Conservation (phyloP, 2,113 vertebrate genomes). For the Edolisoma coerulescens region DNA sequence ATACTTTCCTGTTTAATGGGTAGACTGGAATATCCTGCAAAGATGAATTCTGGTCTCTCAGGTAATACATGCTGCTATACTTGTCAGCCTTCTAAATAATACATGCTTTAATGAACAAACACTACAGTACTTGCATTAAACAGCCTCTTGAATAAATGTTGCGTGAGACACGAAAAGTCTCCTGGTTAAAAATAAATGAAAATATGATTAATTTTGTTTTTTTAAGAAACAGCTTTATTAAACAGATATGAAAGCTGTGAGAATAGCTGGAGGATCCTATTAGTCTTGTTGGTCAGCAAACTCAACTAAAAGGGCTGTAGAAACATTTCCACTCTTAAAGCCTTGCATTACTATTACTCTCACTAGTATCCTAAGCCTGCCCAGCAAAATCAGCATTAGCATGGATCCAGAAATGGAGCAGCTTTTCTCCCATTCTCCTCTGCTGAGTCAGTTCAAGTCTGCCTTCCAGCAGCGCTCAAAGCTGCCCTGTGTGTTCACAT, state of each 20-base stretch:
- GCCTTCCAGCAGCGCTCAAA: not conserved
- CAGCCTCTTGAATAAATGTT: not conserved
- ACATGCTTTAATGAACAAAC: constrained; percentile 33
- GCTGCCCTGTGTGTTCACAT: not conserved
- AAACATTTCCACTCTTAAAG: not conserved
- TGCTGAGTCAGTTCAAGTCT: not conserved
- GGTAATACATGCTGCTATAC: not conserved
- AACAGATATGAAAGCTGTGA: not conserved
- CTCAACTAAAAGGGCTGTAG: not conserved
- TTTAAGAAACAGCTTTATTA: not conserved
- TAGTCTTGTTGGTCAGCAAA: not conserved
- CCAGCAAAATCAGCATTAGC: not conserved
- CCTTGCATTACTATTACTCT: not conserved
- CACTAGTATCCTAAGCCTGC: not conserved
- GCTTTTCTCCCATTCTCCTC: not conserved
- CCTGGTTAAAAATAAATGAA: not conserved
- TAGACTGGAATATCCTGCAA: not conserved
- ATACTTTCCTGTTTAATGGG: not conserved
- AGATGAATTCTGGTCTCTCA: not conserved
- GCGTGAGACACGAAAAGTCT: not conserved
- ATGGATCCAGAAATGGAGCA: not conserved
- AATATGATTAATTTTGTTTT: not conserved
- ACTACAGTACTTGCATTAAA: constrained; percentile 8
- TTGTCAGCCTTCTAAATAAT: constrained; percentile 37
- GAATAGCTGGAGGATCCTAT: not conserved